phyloP scores from a whole-genome alignment of 2,113 vertebrate species.

The Solea solea region DNA sequence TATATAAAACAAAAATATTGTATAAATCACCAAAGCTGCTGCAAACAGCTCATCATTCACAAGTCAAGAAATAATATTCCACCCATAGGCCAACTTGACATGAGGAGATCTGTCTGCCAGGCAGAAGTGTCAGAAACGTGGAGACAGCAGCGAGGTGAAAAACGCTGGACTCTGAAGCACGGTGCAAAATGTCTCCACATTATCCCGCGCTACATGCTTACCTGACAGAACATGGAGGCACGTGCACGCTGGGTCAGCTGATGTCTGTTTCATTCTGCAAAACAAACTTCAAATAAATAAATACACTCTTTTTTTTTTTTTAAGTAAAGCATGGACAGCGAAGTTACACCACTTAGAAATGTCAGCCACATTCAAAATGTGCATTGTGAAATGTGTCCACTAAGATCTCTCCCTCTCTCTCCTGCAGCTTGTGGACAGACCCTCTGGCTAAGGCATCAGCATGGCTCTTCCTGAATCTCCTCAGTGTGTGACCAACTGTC shows the following conservation, averaged over 20 bases:
- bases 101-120: background rate
- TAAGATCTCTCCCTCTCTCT: constrained; percentile 29
- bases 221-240: background rate
- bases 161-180: background rate
- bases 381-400: constrained; percentile 24
- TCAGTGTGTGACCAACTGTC: constrained; percentile 66
- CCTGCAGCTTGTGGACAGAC: constrained; percentile 71
- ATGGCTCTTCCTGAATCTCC: constrained; percentile 64
- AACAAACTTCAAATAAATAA: background rate
- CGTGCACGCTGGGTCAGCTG: background rate
- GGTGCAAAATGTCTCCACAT: background rate
- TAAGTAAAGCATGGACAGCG: background rate
- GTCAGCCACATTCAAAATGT: constrained; percentile 8
- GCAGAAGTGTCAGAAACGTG: background rate
- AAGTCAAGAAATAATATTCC: background rate
- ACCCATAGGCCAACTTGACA: too few species aligned
- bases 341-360: background rate
- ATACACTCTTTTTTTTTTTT: background rate
- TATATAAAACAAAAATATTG: too few species aligned
- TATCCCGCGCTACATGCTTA: background rate
- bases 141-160: background rate
- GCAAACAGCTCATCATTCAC: too few species aligned
- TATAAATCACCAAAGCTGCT: background rate
- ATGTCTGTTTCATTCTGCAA: too few species aligned
- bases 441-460: constrained; percentile 62